Conservation (phyloP, 2,888 invertebrate species). For the Proisotoma minuta region DNA sequence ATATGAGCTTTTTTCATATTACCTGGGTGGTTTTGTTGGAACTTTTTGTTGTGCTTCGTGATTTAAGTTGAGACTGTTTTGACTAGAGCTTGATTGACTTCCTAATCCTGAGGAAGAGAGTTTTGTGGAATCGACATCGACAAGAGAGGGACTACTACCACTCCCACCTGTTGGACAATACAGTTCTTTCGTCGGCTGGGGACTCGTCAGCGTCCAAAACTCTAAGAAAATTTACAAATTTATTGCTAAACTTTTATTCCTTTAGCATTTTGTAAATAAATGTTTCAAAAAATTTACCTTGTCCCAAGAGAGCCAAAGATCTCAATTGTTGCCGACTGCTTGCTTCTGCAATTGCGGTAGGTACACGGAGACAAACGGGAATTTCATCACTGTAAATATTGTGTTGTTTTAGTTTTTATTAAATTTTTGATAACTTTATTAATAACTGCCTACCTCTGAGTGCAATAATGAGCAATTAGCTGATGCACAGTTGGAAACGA, state of each 20-base stretch:
- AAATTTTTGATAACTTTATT: neutral
- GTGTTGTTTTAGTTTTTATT: conserved; percentile 8
- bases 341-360: conserved; percentile 78
- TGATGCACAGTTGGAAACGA: conserved; percentile 88
- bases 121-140: conserved; percentile 44
- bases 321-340: conserved; percentile 84
- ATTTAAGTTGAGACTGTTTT: too few relatives aligned
- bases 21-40: too few relatives aligned
- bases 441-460: conserved; percentile 67
- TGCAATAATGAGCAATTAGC: conserved; percentile 87
- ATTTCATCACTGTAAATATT: conserved; percentile 72
- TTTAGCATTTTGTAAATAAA: neutral
- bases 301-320: conserved; percentile 82
- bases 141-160: conserved; percentile 44
- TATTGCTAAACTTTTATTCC: neutral
- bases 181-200: conserved; percentile 34
- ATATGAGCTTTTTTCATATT: too few relatives aligned
- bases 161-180: conserved; percentile 44
- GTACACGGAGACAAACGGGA: conserved; percentile 81
- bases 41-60: too few relatives aligned
- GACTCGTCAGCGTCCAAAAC: neutral
- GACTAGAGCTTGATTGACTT: conserved; percentile 47
- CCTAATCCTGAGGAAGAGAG: conserved; percentile 46
- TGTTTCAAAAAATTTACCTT: conserved; percentile 51
- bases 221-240: neutral